phyloP scores from a whole-genome alignment of 2,888 invertebrate species.

The Acleris sparsana region DNA sequence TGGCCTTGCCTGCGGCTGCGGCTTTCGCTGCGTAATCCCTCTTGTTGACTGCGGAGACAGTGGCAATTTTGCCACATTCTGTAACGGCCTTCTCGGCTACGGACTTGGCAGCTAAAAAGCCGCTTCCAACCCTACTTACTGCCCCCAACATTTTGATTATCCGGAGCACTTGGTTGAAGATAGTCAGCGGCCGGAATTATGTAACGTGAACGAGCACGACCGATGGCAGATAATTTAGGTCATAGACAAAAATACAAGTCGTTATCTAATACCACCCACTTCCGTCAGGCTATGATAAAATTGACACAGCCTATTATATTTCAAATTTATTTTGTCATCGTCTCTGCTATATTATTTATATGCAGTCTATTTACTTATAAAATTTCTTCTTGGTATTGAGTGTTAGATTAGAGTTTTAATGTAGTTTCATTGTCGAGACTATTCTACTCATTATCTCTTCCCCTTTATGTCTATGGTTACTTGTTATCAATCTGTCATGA shows the following conservation, averaged over 20 bases:
- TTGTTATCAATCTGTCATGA: too few relatives aligned
- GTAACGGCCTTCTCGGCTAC: slow-evolving; percentile 82
- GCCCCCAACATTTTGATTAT: slow-evolving; percentile 84
- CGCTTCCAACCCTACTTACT: slow-evolving; percentile 84
- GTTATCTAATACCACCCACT: slow-evolving; percentile 32
- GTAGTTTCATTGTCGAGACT: too few relatives aligned
- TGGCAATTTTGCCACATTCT: slow-evolving; percentile 83
- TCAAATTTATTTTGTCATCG: too few relatives aligned
- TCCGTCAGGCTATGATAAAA: slow-evolving; percentile 23
- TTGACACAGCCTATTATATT: slow-evolving; percentile 6
- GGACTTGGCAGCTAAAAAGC: slow-evolving; percentile 84
- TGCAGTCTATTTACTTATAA: too few relatives aligned
- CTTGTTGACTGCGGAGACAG: slow-evolving; percentile 69
- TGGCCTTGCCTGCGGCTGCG: slow-evolving; percentile 53
- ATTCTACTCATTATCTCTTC: too few relatives aligned
- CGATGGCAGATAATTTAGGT: slow-evolving; percentile 36
- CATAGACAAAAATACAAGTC: slow-evolving; percentile 37
- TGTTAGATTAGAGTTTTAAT: too few relatives aligned
- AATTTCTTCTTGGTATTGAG: too few relatives aligned
- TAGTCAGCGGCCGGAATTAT: slow-evolving; percentile 67
- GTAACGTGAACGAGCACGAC: slow-evolving; percentile 52
- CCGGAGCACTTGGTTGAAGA: slow-evolving; percentile 56
- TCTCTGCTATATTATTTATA: too few relatives aligned
- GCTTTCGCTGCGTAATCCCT: slow-evolving; percentile 60
- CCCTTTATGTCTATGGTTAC: too few relatives aligned